Percentiles rank a stretch among this genome's conserved stretches.
phyloP scores from a whole-genome alignment of 2,797 vertebrate genomes.

The Clarias pachynema region DNA sequence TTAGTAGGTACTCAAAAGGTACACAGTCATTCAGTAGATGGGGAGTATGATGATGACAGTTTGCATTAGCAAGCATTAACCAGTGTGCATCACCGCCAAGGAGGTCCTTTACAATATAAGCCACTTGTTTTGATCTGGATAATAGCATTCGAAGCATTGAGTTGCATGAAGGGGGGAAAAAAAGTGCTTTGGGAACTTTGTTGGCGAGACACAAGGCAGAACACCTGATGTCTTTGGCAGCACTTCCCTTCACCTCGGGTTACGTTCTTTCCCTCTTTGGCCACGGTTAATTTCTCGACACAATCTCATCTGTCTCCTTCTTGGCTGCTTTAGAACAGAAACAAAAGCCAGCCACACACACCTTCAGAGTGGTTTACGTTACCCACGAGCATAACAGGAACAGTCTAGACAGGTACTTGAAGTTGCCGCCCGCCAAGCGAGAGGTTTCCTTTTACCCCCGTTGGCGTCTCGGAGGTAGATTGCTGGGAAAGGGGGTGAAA shows the following conservation, averaged over 20 bases:
- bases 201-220: conserved; percentile 18
- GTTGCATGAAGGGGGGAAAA: not conserved
- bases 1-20: too few relatives aligned
- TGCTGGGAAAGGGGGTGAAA: not conserved
- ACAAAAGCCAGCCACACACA: conserved; percentile 36
- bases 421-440: conserved; percentile 22
- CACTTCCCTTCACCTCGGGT: conserved; percentile 58
- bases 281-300: conserved; percentile 1
- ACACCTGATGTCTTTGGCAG: conserved; percentile 22
- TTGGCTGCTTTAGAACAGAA: conserved; percentile 21
- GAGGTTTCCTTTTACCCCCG: conserved; percentile 36
- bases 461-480: conserved; percentile 34
- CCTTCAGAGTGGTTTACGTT: conserved; percentile 27
- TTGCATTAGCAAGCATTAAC: not conserved
- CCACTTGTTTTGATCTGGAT: not conserved
- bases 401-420: conserved; percentile 54
- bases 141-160: not conserved
- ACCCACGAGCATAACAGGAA: conserved; percentile 25
- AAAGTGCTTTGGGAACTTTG: not conserved
- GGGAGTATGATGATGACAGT: not conserved
- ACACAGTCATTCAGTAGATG: not conserved
- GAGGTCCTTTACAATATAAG: not conserved
- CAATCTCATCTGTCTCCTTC: conserved; percentile 13
- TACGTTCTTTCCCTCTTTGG: conserved; percentile 31
- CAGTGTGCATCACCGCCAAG: too few relatives aligned